These are phyloP conservation scores for Parnassius orleans DNA, from an alignment of 2,888 invertebrate species.

Conservation along the genomic window DNA sequence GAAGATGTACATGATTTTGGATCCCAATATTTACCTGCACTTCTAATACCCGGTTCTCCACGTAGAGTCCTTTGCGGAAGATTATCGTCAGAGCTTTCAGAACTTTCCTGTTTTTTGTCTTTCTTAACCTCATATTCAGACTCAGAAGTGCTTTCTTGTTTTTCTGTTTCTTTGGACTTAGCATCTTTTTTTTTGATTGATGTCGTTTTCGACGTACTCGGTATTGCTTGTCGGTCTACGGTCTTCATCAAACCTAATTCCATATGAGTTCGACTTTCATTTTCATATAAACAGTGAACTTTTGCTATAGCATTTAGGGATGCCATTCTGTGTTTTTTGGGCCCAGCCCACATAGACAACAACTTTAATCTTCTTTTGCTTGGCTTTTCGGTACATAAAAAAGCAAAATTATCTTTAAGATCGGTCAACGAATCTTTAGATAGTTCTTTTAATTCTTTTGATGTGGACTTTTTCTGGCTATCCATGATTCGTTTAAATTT, in stretches of 20 bases:
- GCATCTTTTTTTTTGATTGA: conserved; percentile 68
- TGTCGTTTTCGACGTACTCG: conserved; percentile 75
- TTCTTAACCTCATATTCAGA: conserved; percentile 72
- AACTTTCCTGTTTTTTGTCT: conserved; percentile 67
- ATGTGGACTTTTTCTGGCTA: conserved; percentile 57
- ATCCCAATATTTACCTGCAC: conserved; percentile 92
- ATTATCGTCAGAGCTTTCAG: conserved; percentile 79
- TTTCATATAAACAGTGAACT: conserved; percentile 94
- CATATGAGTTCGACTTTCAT: conserved; percentile 89
- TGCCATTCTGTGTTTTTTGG: conserved; percentile 92
- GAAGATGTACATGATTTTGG: conserved; percentile 86
- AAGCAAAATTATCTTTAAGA: conserved; percentile 61
- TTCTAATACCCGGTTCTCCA: conserved; percentile 87
- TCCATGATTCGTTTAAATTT: conserved; percentile 70
- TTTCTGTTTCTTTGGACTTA: conserved; percentile 64
- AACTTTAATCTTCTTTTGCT: conserved; percentile 80
- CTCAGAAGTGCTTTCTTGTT: conserved; percentile 72
- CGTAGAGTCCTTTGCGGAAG: conserved; percentile 82
- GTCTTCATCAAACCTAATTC: conserved; percentile 80
- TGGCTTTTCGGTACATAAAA: conserved; percentile 65
- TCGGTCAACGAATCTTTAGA: conserved; percentile 71
- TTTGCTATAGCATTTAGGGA: conserved; percentile 94
- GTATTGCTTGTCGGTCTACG: conserved; percentile 65
- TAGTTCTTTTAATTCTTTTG: conserved; percentile 71
- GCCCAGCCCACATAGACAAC: conserved; percentile 87